Conservation (phyloP, 2,113 vertebrate species). For the Phoxinus phoxinus region DNA sequence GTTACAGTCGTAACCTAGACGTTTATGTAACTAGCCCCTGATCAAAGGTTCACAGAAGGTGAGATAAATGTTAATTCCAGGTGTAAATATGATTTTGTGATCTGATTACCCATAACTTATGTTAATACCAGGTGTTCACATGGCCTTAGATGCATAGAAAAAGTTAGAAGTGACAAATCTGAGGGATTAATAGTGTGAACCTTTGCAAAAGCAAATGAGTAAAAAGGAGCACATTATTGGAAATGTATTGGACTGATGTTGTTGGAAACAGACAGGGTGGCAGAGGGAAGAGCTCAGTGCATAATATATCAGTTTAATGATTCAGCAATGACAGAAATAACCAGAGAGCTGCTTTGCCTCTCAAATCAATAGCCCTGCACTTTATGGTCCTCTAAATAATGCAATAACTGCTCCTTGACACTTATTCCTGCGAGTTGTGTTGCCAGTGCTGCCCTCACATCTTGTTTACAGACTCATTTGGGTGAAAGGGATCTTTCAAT, state of each 20-base stretch:
- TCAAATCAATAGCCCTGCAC: slow-evolving; percentile 75
- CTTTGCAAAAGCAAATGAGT: not conserved
- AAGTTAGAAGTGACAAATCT: not conserved
- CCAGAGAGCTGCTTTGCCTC: slow-evolving; percentile 70
- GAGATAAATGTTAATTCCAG: not conserved
- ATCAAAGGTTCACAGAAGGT: not conserved
- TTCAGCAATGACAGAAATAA: slow-evolving; percentile 75
- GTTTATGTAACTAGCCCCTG: not conserved
- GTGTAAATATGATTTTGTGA: not conserved
- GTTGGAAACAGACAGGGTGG: slow-evolving; percentile 34
- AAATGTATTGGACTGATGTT: slow-evolving; percentile 32
- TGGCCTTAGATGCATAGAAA: not conserved
- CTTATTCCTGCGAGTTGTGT: slow-evolving; percentile 70
- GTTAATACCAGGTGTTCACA: not conserved
- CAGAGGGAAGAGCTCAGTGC: slow-evolving; percentile 49
- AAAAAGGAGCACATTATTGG: slow-evolving; percentile 14
- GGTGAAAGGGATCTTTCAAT: slow-evolving; percentile 54
- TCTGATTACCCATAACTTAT: not conserved
- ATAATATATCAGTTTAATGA: slow-evolving; percentile 78
- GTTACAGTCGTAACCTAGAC: not conserved
- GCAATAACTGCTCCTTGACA: slow-evolving; percentile 74
- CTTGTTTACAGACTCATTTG: slow-evolving; percentile 74
- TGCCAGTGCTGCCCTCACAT: slow-evolving; percentile 65
- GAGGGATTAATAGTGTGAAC: not conserved
- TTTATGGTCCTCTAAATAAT: slow-evolving; percentile 77